Base-by-base conservation (phyloP, 35 echinoderm and acorn worm species). In the Ophiothrix spiculata region DNA sequence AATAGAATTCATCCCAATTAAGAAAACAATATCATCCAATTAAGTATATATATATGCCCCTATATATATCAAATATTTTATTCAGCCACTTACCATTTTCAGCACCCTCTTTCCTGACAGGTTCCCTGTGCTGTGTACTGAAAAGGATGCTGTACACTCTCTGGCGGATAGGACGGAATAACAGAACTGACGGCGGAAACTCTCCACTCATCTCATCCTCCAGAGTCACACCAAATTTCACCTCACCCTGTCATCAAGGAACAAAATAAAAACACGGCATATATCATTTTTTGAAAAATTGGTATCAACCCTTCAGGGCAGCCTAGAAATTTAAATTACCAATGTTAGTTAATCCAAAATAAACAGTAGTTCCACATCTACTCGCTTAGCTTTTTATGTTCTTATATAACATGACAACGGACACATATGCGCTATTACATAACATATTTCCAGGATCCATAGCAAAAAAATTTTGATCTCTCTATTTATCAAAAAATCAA, bases 201-300 rank as follows among this genome's bases (percentile, higher is more conserved):
- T 99, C 96, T 36, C 92, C 92, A 31, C 92, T 91, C 82, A 91
- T 86, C 83, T 99, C 96, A 84, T 99, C 96, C 41, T 99, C 96
- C 39, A 99, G 75, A 45, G 89, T 90, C n/a, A 83, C 89, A 73
- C 85, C 85, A 32, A 99, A 73, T 80, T 91, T 94, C 73, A 99
- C 82, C 79, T 99, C 96, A 76, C 96, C 96, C 95, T 98, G 45
- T 4, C 28, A 46, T 35, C 39, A 45, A n/a, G 17, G 76, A 35
- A 28, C 17, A 76, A 8, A 76, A 76, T 6, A 76, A 12, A 76
- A 10, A 80, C 3, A 38, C 8, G 14, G 10, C 16, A 11, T 38
- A 15, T 11, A 31, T 35, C 4, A 12, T 8, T 76, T 6, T 35
- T 29, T 34, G 76, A 17, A 78, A 36, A 39, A 78, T 39, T 39